A percentile compares a stretch with the other conserved stretches of the same genome.
These are phyloP conservation scores for Psittacara wagleri DNA, from an alignment of 2,113 vertebrate species.

Conservation along the genomic window DNA sequence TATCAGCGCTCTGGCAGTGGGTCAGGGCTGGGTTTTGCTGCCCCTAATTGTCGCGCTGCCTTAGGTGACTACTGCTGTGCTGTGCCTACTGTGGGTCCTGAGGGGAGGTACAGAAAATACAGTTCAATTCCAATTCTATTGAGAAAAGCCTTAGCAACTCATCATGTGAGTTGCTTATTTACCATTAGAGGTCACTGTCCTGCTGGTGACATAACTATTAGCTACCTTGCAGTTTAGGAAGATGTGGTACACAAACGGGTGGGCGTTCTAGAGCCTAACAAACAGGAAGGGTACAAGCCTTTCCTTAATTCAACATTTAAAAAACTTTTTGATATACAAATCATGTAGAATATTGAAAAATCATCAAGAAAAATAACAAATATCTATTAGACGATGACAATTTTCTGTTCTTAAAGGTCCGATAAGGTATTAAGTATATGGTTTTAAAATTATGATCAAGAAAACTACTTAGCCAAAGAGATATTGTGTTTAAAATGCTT, in stretches of 20 bases:
- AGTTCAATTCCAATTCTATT: neutral
- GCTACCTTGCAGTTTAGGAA: neutral
- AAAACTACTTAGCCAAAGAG: neutral
- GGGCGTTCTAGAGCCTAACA: neutral
- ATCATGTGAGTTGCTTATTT: neutral
- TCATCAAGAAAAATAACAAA: neutral
- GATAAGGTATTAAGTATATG: neutral
- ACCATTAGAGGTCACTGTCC: conserved; percentile 55
- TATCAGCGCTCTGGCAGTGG: neutral
- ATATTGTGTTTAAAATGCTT: neutral
- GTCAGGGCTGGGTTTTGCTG: neutral
- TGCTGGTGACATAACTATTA: neutral
- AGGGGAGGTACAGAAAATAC: neutral
- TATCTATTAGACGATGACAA: neutral
- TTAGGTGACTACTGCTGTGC: neutral
- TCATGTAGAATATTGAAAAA: neutral
- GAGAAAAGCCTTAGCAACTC: neutral
- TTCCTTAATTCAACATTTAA: neutral
- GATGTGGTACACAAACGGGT: neutral
- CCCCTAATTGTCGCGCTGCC: neutral
- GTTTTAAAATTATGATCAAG: neutral
- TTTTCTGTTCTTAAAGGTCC: neutral
- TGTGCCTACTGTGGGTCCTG: neutral
- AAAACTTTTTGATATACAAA: neutral
- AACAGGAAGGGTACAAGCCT: neutral